These are phyloP conservation scores for Parauchenoglanis ngamensis DNA, from an alignment of 2,797 vertebrate species.

Conservation along the genomic window DNA sequence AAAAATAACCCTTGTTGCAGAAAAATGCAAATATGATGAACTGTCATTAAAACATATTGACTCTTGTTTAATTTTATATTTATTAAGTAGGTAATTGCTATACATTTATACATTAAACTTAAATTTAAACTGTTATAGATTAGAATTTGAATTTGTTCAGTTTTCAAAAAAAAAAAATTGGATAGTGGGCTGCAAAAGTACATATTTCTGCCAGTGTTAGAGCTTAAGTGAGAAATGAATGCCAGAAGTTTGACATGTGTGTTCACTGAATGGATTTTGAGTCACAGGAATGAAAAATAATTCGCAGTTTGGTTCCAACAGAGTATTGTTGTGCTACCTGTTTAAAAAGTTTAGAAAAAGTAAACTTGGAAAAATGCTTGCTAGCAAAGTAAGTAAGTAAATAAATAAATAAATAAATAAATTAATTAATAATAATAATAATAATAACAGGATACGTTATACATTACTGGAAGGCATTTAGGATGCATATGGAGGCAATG, in stretches of 20 bases:
- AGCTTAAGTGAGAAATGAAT: constrained; percentile 13
- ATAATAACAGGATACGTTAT: background rate
- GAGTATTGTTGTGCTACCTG: background rate
- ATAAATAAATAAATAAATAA: background rate
- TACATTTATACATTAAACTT: background rate
- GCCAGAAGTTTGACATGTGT: constrained; percentile 13
- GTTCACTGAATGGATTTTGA: constrained; percentile 10
- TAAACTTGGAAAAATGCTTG: background rate
- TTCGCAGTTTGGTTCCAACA: background rate
- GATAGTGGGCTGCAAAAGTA: constrained; percentile 4
- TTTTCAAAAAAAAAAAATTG: background rate
- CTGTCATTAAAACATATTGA: background rate
- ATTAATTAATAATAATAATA: background rate
- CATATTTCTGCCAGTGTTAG: constrained; percentile 2
- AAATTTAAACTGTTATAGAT: background rate
- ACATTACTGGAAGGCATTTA: background rate
- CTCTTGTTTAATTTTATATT: background rate
- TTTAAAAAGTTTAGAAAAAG: constrained; percentile 21
- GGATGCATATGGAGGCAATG: background rate
- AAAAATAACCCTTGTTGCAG: background rate
- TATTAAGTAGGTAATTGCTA: background rate
- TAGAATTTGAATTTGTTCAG: background rate
- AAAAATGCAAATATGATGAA: background rate
- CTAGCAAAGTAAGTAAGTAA: background rate
- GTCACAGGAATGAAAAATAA: background rate